These are phyloP conservation scores for Alouatta palliata DNA, from an alignment of 2,113 vertebrate genomes.

Conservation along the genomic window DNA sequence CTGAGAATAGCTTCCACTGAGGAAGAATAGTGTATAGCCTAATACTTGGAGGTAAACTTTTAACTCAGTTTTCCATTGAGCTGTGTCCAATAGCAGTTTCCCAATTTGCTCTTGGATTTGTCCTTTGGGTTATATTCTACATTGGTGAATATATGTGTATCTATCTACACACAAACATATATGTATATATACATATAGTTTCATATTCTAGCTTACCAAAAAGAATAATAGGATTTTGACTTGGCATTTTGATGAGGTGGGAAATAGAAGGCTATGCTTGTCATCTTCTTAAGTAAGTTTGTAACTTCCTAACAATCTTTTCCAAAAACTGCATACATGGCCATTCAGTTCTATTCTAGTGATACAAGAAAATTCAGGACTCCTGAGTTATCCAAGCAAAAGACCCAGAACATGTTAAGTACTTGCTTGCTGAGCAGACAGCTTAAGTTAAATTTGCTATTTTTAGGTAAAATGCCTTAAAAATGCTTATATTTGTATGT, in stretches of 20 bases:
- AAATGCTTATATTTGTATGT: constrained; percentile 52
- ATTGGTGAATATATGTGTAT: neutral
- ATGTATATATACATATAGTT: neutral
- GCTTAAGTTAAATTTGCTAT: constrained; percentile 50
- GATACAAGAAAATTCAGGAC: constrained; percentile 35
- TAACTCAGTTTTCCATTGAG: neutral
- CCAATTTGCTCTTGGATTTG: neutral
- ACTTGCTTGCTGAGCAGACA: constrained; percentile 8
- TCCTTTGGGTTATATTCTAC: neutral
- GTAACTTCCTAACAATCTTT: constrained; percentile 10
- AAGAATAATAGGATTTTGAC: constrained; percentile 4
- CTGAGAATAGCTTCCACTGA: neutral
- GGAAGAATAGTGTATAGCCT: neutral
- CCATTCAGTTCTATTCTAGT: neutral
- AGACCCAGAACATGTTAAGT: constrained; percentile 45
- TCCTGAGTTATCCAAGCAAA: constrained; percentile 9
- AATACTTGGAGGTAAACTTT: constrained; percentile 1
- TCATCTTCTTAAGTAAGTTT: constrained; percentile 2
- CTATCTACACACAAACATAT: neutral
- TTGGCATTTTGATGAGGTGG: neutral
- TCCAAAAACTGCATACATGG: constrained; percentile 6
- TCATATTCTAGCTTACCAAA: constrained; percentile 1
- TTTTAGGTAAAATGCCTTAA: constrained; percentile 45
- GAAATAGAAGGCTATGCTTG: constrained; percentile 1
- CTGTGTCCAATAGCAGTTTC: neutral